Conservation (phyloP, 2,797 vertebrate species). For the Melanotaenia nigrans region DNA sequence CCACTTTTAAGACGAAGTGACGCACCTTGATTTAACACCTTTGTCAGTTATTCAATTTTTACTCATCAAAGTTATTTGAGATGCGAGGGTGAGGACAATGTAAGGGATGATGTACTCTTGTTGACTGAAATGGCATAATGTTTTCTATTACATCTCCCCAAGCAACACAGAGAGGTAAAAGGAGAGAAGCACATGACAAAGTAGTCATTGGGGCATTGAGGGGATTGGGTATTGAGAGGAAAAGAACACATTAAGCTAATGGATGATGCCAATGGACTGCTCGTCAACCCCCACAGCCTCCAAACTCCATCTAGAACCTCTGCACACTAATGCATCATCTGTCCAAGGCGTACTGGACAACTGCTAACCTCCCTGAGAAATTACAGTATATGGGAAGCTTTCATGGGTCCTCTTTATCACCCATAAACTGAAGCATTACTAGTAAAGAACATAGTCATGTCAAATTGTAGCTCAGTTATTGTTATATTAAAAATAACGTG, state of each 20-base stretch:
- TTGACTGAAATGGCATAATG: conserved; percentile 16
- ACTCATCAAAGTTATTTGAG: conserved; percentile 5
- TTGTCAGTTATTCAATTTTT: background rate
- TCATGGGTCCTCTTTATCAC: conserved; percentile 32
- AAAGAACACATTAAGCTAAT: conserved; percentile 78
- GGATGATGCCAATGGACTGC: conserved; percentile 59
- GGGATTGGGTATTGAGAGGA: conserved; percentile 56
- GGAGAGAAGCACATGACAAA: conserved; percentile 46
- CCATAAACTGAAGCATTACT: background rate
- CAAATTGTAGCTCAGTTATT: too few species aligned
- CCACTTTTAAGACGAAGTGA: conserved; percentile 1
- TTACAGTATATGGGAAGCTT: conserved; percentile 18
- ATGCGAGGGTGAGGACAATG: background rate
- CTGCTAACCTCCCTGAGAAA: conserved; percentile 29
- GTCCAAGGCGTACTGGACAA: conserved; percentile 37
- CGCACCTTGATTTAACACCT: background rate
- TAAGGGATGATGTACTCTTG: conserved; percentile 6
- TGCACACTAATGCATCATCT: conserved; percentile 64
- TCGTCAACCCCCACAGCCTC: conserved; percentile 48
- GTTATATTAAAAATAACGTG: too few species aligned
- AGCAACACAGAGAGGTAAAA: conserved; percentile 47
- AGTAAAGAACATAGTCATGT: background rate
- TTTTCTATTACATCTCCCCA: conserved; percentile 37
- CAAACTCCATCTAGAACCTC: conserved; percentile 54
- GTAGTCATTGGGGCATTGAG: conserved; percentile 51